Conservation (phyloP, 2,113 vertebrate species). For the Mirounga angustirostris region DNA sequence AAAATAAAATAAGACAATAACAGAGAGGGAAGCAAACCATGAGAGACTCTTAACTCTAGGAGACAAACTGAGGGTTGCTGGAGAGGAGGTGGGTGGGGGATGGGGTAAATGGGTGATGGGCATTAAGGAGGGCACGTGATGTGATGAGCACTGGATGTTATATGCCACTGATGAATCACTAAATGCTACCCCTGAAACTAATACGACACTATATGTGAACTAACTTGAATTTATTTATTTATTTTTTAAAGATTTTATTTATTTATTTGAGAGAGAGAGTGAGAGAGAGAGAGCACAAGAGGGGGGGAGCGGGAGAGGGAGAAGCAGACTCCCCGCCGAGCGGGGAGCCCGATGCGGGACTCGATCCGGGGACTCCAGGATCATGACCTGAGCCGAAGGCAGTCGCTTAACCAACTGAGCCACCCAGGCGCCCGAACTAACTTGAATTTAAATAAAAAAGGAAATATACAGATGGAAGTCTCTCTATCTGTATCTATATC, state of each 20-base stretch:
- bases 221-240: not conserved
- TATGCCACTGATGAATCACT: not conserved
- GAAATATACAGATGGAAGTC: not conserved
- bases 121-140: not conserved
- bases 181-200: not conserved
- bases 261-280: too few species aligned
- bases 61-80: not conserved
- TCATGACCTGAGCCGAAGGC: too few species aligned
- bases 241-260: too few species aligned
- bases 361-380: too few species aligned
- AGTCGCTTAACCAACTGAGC: too few species aligned
- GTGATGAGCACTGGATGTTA: not conserved
- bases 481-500: not conserved
- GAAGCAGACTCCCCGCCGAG: too few species aligned
- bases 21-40: not conserved
- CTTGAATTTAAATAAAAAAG: not conserved
- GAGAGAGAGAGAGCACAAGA: too few species aligned
- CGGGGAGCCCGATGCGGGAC: too few species aligned
- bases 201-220: not conserved
- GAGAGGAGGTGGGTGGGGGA: not conserved
- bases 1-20: not conserved
- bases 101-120: not conserved
- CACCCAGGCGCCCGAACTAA: too few species aligned
- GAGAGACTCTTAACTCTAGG: not conserved
- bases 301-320: too few species aligned